Evolutionary conservation across 1,140 invertebrate species (phyloP), one percentile per base, ranked within the genome.

Genomic region (Zaprionus ornatus): DNA sequence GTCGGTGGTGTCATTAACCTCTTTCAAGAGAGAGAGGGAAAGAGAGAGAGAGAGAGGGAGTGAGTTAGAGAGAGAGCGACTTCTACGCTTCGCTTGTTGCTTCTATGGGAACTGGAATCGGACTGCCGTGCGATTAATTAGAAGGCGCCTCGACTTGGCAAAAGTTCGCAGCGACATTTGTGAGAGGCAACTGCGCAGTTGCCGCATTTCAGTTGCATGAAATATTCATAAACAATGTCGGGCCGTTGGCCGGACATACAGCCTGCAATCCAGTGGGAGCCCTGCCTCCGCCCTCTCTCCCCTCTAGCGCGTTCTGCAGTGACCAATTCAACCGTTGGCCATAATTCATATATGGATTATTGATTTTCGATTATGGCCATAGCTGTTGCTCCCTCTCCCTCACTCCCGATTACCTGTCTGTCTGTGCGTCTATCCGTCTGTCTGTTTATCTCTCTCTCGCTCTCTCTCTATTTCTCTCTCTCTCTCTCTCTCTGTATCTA

Each of bases 341-440:
- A 83, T 75, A 87, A 72, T 63, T 79, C 70, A 68, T 76, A 88
- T 78, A 75, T 80, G 80, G 60, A 23, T 59, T 90, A 90, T 90
- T 85, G 85, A 90, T 90, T 90, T 90, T 90, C 85, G 86, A 90
- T 90, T 90, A 90, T 90, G 81, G 64, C 50, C 75, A 56, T 48
- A 60, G 74, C 74, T 63, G 13, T 64, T 61, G 37, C 40, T 69
- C 65, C 27, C 40, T 79, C 52, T 57, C 56, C 71, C 61, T 21
- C 17, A 50, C 35, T 55, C 66, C 55, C 62, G 50, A 37, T 21
- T 40, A 29, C 21, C 40, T 55, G 57, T 71, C 54, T 42, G 35
- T 21, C 23, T 17, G n/a, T 48, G n/a, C 29, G 42, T 56, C 7
- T n/a, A 6, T 60, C 54, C 64, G 42, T 35, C n/a, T 52, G 3